Percentiles rank a stretch among this genome's conserved stretches.
Evolutionary conservation across 2,888 invertebrate species (phyloP).

Genomic region (Cinara cedri): DNA sequence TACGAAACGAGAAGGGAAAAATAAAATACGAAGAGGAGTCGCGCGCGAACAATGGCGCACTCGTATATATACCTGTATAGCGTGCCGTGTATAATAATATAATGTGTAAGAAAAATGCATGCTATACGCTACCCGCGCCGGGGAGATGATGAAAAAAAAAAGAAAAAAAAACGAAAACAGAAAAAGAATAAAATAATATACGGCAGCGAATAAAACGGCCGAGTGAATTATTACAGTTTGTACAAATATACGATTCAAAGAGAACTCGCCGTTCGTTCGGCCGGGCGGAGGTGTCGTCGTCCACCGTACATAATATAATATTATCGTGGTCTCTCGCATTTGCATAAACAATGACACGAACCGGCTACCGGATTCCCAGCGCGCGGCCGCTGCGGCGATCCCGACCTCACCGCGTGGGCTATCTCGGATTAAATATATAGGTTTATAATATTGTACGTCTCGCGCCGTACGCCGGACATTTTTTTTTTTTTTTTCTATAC

Average conservation of each 20-base stretch:
- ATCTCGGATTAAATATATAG: no score
- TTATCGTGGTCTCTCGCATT: constrained; percentile 45
- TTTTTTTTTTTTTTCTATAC: no score
- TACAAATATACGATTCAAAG: constrained; percentile 40
- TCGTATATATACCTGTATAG: neutral
- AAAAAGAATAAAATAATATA: constrained; percentile 15
- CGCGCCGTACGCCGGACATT: neutral
- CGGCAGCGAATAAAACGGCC: constrained; percentile 34
- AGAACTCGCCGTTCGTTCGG: neutral
- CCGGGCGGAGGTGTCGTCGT: constrained; percentile 45
- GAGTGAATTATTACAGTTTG: constrained; percentile 52
- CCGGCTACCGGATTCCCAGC: constrained; percentile 55
- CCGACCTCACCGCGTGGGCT: constrained; percentile 40
- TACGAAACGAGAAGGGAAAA: neutral
- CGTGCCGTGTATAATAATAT: constrained; percentile 5
- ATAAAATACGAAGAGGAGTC: constrained; percentile 18
- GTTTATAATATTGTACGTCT: neutral
- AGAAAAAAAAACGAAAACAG: constrained; percentile 3
- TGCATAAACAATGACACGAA: constrained; percentile 56
- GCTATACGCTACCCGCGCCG: no score
- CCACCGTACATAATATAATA: neutral
- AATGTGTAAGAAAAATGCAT: neutral
- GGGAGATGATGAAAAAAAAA: neutral
- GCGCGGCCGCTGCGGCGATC: constrained; percentile 26
- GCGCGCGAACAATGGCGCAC: constrained; percentile 34